Base-by-base conservation (phyloP, 2,888 invertebrate species). In the Orgyia antiqua region DNA sequence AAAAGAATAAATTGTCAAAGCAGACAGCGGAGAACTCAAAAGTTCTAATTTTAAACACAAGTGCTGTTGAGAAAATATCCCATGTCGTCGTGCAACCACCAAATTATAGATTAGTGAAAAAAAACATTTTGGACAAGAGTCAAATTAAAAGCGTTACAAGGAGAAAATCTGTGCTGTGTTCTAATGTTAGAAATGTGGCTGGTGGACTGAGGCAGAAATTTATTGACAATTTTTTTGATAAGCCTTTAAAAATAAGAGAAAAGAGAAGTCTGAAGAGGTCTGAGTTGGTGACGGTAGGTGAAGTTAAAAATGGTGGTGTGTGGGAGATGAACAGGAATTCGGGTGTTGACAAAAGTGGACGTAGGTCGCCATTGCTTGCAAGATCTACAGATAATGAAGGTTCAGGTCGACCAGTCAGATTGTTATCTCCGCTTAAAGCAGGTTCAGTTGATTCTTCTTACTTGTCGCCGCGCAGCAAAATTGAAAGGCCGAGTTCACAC, bases 41-140 rank as follows among this genome's bases (percentile, higher is more conserved):
- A 64, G 68, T 86, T 86, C 84, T 82, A 66, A 79, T 79, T 84
- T 83, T 83, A 62, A 86, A 84, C 36, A 76, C 78, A 52, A 67
- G 78, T 64, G 77, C 75, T 67, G 71, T 76, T 63, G 73, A 76
- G 53, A 78, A 74, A 62, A 64, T 82, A 51, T 71, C 75, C 32
- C 74, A 80, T 69, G 78, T 80, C 71, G 82, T 75, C 64, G 68
- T 82, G 48, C 80, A 83, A 54, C 80, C 82, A 72, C 71, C 73
- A 82, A 78, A 80, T 79, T 83, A 74, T 64, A 84, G 73, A 75
- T 68, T 75, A 58, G 66, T 77, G 52, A 80, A 80, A 62, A 58
- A 68, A 42, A 68, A 73, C 64, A 63, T 62, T 66, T 50, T 51
- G 36, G 50, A 62, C 47, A 61, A 50, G 33, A 63, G 44, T 53